Evolutionary conservation across 2,113 vertebrate species (phyloP).

Genomic region (Caloenas nicobarica): DNA sequence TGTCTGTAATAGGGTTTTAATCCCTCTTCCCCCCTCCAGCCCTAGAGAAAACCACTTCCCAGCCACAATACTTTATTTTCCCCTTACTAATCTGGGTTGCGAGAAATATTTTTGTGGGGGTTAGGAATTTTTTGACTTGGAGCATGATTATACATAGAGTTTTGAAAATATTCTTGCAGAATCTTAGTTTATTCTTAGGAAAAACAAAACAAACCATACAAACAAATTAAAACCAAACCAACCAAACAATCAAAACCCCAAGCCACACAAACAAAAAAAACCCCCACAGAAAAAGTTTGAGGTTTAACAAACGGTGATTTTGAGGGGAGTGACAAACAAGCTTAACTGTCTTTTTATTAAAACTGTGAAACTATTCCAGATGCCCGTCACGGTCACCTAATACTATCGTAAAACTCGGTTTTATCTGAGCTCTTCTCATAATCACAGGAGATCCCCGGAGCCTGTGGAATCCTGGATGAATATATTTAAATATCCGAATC

Average conservation of each 20-base stretch:
- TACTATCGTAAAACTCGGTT: background rate
- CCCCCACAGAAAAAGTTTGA: no score
- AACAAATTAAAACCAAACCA: no score
- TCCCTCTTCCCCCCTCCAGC: background rate
- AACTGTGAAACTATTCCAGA: no score
- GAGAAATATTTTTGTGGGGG: background rate
- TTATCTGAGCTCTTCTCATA: accelerated
- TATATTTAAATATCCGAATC: background rate
- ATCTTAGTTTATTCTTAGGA: background rate
- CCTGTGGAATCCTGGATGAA: background rate
- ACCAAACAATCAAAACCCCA: no score
- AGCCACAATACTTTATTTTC: background rate
- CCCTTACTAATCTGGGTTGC: background rate
- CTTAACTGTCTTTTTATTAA: no score
- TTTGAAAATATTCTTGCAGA: background rate
- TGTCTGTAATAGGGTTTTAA: background rate
- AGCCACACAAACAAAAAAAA: no score
- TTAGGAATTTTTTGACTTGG: background rate
- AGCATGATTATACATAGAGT: background rate
- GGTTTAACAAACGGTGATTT: no score
- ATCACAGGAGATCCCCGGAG: background rate
- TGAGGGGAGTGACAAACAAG: no score
- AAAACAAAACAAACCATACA: background rate
- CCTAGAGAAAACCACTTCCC: background rate
- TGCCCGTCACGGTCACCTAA: background rate